Percentiles rank a stretch among this genome's conserved stretches.
phyloP scores from a whole-genome alignment of 1,140 invertebrate genomes.

The Papilio aristodemus region DNA sequence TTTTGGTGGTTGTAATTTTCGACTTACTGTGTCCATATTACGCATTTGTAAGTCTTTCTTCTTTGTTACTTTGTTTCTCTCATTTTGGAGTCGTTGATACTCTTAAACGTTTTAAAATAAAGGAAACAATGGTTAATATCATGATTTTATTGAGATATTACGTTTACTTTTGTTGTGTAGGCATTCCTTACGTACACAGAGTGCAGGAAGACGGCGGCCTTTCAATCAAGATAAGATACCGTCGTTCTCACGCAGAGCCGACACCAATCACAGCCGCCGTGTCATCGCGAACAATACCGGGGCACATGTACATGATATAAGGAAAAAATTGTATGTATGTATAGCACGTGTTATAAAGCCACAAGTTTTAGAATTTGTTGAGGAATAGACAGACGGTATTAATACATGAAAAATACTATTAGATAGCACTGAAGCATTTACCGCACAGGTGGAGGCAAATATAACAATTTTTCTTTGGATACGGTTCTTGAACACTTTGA shows the following conservation, averaged over 20 bases:
- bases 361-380: neutral
- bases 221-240: conserved; percentile 20
- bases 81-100: neutral
- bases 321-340: neutral
- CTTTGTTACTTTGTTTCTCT: too few relatives aligned
- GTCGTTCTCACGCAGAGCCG: neutral
- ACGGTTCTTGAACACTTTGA: too few relatives aligned
- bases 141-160: neutral
- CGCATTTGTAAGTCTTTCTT: too few relatives aligned
- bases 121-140: neutral
- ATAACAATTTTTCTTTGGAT: too few relatives aligned
- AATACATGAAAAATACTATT: neutral
- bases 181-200: conserved; percentile 2
- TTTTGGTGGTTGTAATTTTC: too few relatives aligned
- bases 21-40: too few relatives aligned
- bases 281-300: conserved; percentile 3
- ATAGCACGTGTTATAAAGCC: neutral
- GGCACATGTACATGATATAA: neutral
- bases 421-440: too few relatives aligned
- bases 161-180: neutral
- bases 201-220: neutral
- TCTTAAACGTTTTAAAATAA: neutral
- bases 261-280: conserved; percentile 5
- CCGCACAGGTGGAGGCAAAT: too few relatives aligned
- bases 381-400: neutral